Evolutionary conservation across 2,113 vertebrate species (phyloP), one percentile per base, ranked within the genome.

Genomic region (Pelobates fuscus): DNA sequence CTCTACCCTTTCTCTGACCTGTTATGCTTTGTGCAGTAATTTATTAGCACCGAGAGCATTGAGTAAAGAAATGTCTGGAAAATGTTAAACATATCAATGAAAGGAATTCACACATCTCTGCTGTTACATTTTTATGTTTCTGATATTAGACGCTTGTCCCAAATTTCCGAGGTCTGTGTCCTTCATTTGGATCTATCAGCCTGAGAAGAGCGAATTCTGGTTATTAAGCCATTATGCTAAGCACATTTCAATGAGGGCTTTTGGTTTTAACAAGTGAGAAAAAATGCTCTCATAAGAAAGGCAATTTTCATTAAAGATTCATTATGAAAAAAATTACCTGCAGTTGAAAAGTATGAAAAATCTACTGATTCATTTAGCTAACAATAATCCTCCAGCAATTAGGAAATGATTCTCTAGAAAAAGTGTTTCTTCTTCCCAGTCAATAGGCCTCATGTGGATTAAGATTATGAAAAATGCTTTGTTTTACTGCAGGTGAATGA

Each of bases 281-380:
- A 80, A 88, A 88, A 86, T 43, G 77, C 74, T 89, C 80, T 87
- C 81, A 80, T 84, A 82, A 82, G 65, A 82, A 83, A 82, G 84
- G 84, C 80, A 87, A 81, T 76, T 82, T 84, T 81, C 83, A 86
- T 84, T 87, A 85, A 86, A 85, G 80, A 89, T 88, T 86, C 87
- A 88, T 86, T 85, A 81, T 82, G 79, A 81, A 81, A 82, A 82
- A 79, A 87, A 85, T 87, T 86, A 88, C 85, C 84, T 86, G 84
- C 82, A 85, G 82, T 68, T 83, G 80, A 70, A 81, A 85, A 86
- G 84, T 85, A 84, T 81, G 78, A 82, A 68, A 81, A 63, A 66
- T 25, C 37, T 14, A 17, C 24, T 62, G 77, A 79, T 81, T 80
- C 78, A 80, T 79, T 72, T 72, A 75, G 27, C 30, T 70, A 81